A percentile compares a stretch with the other conserved stretches of the same genome.
Evolutionary conservation across 2,888 invertebrate genomes (phyloP).

Genomic region (Pilophorus perplexus): DNA sequence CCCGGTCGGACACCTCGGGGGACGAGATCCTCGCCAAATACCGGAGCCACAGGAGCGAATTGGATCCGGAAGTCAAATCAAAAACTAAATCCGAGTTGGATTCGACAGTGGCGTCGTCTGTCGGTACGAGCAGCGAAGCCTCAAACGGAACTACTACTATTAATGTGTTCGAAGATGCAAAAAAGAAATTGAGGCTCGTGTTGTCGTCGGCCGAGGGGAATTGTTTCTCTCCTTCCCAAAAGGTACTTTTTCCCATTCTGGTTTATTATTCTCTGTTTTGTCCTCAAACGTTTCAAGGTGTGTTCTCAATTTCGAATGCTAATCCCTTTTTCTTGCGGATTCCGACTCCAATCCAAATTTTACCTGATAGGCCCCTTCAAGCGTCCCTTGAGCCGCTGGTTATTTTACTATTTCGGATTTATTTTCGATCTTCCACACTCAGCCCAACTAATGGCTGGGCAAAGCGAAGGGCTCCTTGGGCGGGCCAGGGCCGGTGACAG

Average conservation of each 20-base stretch:
- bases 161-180: constrained; percentile 56
- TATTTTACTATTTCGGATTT: too few species aligned
- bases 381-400: too few species aligned
- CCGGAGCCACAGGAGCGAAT: constrained; percentile 55
- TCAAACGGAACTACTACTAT: constrained; percentile 34
- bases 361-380: too few species aligned
- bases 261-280: not conserved
- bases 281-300: too few species aligned
- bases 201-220: constrained; percentile 83
- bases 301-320: too few species aligned
- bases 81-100: constrained; percentile 41
- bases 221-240: constrained; percentile 55
- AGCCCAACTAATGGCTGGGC: too few species aligned
- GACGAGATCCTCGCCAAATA: constrained; percentile 96
- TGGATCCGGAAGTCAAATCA: constrained; percentile 54
- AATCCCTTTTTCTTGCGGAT: too few species aligned
- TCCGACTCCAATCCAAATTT: too few species aligned
- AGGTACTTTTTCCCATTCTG: too few species aligned
- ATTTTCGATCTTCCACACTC: too few species aligned
- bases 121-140: constrained; percentile 52
- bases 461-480: too few species aligned
- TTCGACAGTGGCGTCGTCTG: constrained; percentile 50
- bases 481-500: too few species aligned
- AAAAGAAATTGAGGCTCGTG: constrained; percentile 85
- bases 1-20: constrained; percentile 64